These are phyloP conservation scores for Elephantulus edwardii DNA, from an alignment of 2,113 vertebrate species.

Conservation along the genomic window DNA sequence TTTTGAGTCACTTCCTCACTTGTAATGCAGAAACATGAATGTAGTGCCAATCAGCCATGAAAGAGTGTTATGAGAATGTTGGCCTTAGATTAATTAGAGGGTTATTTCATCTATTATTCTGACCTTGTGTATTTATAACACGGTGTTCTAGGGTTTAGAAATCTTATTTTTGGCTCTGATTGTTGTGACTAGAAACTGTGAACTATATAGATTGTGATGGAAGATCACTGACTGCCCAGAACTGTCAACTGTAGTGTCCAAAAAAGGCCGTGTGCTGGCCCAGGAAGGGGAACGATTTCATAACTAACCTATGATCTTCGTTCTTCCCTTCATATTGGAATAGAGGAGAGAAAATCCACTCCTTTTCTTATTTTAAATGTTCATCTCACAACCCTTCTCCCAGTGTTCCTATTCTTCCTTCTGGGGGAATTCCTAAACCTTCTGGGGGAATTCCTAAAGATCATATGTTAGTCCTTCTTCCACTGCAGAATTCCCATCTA, in stretches of 20 bases:
- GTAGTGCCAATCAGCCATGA: not conserved
- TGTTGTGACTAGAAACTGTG: constrained; percentile 21
- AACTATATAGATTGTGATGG: constrained; percentile 43
- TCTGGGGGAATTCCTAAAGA: not conserved
- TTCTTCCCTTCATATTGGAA: not conserved
- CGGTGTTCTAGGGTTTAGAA: not conserved
- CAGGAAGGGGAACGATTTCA: constrained; percentile 21
- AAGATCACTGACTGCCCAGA: constrained; percentile 26
- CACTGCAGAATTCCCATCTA: not conserved
- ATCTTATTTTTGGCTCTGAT: constrained; percentile 47
- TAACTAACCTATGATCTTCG: constrained; percentile 39
- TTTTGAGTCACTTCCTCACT: constrained; percentile 69
- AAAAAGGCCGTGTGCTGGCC: constrained; percentile 59
- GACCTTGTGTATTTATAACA: not conserved
- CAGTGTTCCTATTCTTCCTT: not conserved
- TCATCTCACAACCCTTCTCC: not conserved
- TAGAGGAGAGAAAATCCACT: not conserved
- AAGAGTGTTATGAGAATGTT: not conserved
- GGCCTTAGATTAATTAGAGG: not conserved
- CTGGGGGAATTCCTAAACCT: not conserved
- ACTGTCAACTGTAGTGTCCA: not conserved
- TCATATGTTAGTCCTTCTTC: not conserved
- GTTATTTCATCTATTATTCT: not conserved
- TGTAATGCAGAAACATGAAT: not conserved
- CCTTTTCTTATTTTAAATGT: not conserved